Evolutionary conservation across 2,113 vertebrate genomes (phyloP), one percentile per base, ranked within the genome.

Genomic region (Muscicapa adusta): DNA sequence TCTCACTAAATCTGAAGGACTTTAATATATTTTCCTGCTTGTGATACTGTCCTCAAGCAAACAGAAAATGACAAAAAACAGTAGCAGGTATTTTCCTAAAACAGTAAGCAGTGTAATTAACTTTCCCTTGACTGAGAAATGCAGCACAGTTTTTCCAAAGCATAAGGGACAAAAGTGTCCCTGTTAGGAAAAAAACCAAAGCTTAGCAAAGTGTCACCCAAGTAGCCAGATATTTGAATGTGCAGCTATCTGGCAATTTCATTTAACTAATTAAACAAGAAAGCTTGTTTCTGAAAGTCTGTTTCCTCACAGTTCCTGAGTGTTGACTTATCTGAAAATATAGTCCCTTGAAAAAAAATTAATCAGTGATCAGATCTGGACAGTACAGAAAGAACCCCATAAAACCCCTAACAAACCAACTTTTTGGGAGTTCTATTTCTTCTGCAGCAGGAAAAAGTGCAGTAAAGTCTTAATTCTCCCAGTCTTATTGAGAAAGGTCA

Each of bases 361-460:
- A 26, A 23, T 8, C 4, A 40, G 4, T 29, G 14, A 61, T 36
- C 47, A 50, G 10, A 61, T 53, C 42, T 58, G 31, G 31, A 42
- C 16, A 72, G 11, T 38, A 29, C 5, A n/a, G n/a, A 25, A 72
- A 85, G 42, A 6, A 0, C 0, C 3, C 6, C 24, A 34, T 10
- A 63, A 77, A 20, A 0, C 1, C 6, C 6, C 2, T 19, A 62
- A 15, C 4, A 93, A 82, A 42, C 1, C 8, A 60, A 6, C 1
- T 2, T 50, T 51, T 18, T 10, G 25, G 5, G 12, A 6, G 2
- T n/a, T 75, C 26, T 68, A 2, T 72, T 85, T 93, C 45, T 72
- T 91, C 57, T 61, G 16, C 18, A 71, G 18, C 5, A 89, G 70
- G 26, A 61, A 77, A 85, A 71, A 6, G 4, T 53, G 6, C 15